Evolutionary conservation across 2,888 invertebrate species (phyloP), one percentile per base, ranked within the genome.

Genomic region (Crepidodera aurea): DNA sequence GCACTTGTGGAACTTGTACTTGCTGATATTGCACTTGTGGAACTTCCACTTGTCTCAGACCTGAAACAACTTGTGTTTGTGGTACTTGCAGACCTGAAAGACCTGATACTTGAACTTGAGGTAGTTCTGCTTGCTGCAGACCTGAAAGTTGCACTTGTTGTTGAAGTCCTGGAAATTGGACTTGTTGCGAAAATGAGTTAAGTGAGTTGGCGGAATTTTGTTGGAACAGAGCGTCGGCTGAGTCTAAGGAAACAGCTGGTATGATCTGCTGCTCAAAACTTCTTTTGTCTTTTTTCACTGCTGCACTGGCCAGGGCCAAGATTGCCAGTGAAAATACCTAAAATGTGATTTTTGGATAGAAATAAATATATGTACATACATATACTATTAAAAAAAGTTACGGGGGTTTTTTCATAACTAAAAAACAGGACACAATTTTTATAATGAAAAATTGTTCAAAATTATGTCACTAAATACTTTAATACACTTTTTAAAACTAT

Each of bases 211-310:
- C 22, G 6, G 22, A 22, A 22, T 27, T 16, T 34, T 56, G 46
- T 10, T 32, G n/a, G 10, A 48, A 13, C 1, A 48, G 15, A 10
- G 34, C 29, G 4, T 15, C 48, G 6, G 19, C 16, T 12, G 55
- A 55, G 6, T 46, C 55, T n/a, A 22, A 32, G 1, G 44, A 32
- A 32, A 44, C 12, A 12, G 55, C 46, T 5, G 55, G 55, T 29
- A 40, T 15, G 7, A 54, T 27, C 6, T 39, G 40, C n/a, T n/a
- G 32, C 0, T 12, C 13, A 5, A 32, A 53, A 53, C 29, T 55
- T 46, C 53, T 40, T 34, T 56, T 61, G 8, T 16, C 22, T 48
- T 2, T 6, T 48, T 27, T 16, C n/a, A n/a, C n/a, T n/a, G n/a
- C n/a, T n/a, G n/a, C n/a, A 15, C 15, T 32, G 25, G 51, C 53